Conservation (phyloP, 1,140 invertebrate genomes). For the Notospermus geniculatus region DNA sequence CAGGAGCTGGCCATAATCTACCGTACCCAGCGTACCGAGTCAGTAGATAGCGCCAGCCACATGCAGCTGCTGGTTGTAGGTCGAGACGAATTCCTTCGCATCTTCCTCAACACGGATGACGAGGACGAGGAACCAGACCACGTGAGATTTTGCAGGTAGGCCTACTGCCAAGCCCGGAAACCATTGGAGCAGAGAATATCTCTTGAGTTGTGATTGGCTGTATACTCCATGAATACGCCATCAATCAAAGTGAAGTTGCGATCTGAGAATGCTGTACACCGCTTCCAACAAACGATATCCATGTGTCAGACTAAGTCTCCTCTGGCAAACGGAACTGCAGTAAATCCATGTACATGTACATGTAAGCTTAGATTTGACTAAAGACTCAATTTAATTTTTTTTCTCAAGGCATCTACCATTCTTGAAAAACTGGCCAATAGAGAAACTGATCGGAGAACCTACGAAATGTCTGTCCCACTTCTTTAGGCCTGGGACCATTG, state of each 20-base stretch:
- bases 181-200: no score
- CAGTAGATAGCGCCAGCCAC: slow-evolving; percentile 38
- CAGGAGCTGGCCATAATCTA: slow-evolving; percentile 49
- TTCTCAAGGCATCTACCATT: slow-evolving; percentile 34
- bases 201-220: no score
- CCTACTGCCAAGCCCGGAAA: background rate
- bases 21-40: slow-evolving; percentile 43
- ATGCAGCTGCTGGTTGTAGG: slow-evolving; percentile 48
- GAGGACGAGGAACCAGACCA: slow-evolving; percentile 39
- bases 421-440: slow-evolving; percentile 34
- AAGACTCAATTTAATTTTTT: background rate
- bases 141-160: slow-evolving; percentile 39
- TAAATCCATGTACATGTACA: no score
- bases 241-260: no score
- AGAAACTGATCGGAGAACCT: slow-evolving; percentile 34
- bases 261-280: no score
- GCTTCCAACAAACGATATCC: no score
- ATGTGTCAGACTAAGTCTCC: no score
- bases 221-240: no score
- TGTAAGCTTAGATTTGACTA: no score
- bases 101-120: slow-evolving; percentile 44
- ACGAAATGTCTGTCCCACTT: slow-evolving; percentile 40
- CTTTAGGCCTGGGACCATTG: slow-evolving; percentile 41
- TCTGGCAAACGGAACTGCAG: no score
- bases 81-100: slow-evolving; percentile 47